Percentiles rank a stretch among this genome's conserved stretches.
These are phyloP conservation scores for Eristalinus aeneus DNA, from an alignment of 2,888 invertebrate species.

Conservation along the genomic window DNA sequence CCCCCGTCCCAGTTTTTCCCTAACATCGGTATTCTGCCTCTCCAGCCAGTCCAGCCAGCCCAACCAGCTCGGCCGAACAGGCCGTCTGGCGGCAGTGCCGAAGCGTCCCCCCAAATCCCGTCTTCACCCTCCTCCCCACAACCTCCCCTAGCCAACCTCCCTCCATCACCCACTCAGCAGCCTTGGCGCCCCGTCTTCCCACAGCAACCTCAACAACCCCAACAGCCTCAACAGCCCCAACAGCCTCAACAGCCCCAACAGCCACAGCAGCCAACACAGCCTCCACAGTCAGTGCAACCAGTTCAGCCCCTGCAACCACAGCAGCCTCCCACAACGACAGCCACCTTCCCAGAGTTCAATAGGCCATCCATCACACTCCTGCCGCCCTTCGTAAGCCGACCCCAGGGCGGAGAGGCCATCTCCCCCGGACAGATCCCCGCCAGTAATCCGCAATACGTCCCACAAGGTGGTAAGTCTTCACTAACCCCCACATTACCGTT, in stretches of 20 bases:
- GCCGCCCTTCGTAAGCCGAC: conserved; percentile 74
- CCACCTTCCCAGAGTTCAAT: conserved; percentile 63
- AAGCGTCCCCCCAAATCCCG: conserved; percentile 78
- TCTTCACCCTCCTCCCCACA: conserved; percentile 57
- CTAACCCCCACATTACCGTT: not conserved
- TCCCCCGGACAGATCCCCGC: conserved; percentile 49
- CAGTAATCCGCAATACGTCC: conserved; percentile 34
- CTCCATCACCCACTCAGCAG: conserved; percentile 64
- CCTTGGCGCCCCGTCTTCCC: conserved; percentile 76
- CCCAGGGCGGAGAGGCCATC: conserved; percentile 53
- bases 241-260: conserved; percentile 34
- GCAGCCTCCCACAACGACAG: conserved; percentile 64
- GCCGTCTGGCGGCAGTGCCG: conserved; percentile 76
- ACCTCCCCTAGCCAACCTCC: conserved; percentile 50
- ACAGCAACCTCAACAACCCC: conserved; percentile 75
- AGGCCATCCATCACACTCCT: conserved; percentile 77
- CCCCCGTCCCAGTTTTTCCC: conserved; percentile 71
- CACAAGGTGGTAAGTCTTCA: conserved; percentile 40
- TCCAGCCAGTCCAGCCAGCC: conserved; percentile 46
- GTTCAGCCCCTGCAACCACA: conserved; percentile 76
- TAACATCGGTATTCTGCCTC: conserved; percentile 73
- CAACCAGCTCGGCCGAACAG: conserved; percentile 73
- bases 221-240: conserved; percentile 57
- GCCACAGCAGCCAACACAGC: conserved; percentile 57
- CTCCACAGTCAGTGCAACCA: conserved; percentile 73